Base-by-base conservation (phyloP, 2,888 invertebrate genomes). In the Bugula neritina region DNA sequence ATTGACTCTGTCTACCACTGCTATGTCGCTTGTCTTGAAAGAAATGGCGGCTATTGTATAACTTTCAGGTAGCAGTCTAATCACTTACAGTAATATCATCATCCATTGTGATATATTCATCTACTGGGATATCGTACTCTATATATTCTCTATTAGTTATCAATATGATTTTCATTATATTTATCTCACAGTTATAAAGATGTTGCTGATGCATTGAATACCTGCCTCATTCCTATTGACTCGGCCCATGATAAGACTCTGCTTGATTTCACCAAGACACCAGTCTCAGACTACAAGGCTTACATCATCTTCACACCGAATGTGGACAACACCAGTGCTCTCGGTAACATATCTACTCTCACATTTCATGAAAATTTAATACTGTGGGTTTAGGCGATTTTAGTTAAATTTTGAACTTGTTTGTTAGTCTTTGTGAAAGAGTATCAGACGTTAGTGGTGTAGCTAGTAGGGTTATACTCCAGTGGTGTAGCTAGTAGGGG, bases 21-120 rank as follows among this genome's bases (percentile, higher is more conserved):
- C 63, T 63, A 63, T 31, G 31, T 31, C 31, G 29, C 31, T 10
- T 63, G 63, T 31, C 63, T 63, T 3, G 63, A 63, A 63, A 25
- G 31, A n/a, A 63, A 63, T 63, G 63, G 31, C 27, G 63, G 63
- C 29, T 13, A 31, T 31, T 63, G 63, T 31, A 29, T 34, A 10
- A 27, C 63, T 17, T 63, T 25, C 63, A 63, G 63, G 63, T 63
- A 5, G 57, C 23, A 52, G 21, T 52, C 52, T 52, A 52, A 10
- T 52, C 13, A 17, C 10, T 52, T 17, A 52, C 21, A 21, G 10
- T 21, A 21, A 10, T 21, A 52, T 52, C 52, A 17, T 52, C 52
- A 52, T 52, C 21, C n/a, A n/a, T n/a, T n/a, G n/a, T n/a, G n/a
- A n/a, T n/a, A n/a, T n/a, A n/a, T n/a, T n/a, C n/a, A n/a, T n/a